A percentile compares a stretch with the other conserved stretches of the same genome.
Evolutionary conservation across 2,797 vertebrate genomes (phyloP).

Genomic region (Sphenopsis melanotis): DNA sequence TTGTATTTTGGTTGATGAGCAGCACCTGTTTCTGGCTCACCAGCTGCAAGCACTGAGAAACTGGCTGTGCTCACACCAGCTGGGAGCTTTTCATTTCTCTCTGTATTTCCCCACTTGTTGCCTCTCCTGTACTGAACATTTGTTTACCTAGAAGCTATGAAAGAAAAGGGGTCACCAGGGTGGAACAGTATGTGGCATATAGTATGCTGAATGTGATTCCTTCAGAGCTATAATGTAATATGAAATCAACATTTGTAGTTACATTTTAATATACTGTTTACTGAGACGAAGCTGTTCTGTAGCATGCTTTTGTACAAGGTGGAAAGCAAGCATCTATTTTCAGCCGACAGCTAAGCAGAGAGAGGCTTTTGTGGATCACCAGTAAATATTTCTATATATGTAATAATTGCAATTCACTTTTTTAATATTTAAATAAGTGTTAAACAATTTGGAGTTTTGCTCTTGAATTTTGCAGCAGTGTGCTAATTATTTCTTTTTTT

Average conservation of each 20-base stretch:
- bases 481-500: neutral
- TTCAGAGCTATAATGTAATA: neutral
- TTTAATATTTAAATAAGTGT: neutral
- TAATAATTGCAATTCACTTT: neutral
- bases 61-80: neutral
- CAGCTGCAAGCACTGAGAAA: neutral
- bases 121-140: accelerated
- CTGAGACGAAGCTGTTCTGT: neutral
- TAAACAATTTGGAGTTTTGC: neutral
- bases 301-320: neutral
- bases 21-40: neutral
- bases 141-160: neutral
- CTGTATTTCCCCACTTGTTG: accelerated
- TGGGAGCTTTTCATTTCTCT: neutral
- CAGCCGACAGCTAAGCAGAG: neutral
- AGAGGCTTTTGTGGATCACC: accelerated
- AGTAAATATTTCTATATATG: neutral
- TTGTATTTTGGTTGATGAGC: neutral
- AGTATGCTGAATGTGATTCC: neutral
- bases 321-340: neutral
- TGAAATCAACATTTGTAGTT: neutral
- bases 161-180: neutral
- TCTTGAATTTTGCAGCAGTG: neutral
- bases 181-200: neutral
- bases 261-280: neutral